Percentiles rank a stretch among this genome's conserved stretches.
Conservation (phyloP, 2,797 vertebrate species). For the Lacerta agilis region DNA sequence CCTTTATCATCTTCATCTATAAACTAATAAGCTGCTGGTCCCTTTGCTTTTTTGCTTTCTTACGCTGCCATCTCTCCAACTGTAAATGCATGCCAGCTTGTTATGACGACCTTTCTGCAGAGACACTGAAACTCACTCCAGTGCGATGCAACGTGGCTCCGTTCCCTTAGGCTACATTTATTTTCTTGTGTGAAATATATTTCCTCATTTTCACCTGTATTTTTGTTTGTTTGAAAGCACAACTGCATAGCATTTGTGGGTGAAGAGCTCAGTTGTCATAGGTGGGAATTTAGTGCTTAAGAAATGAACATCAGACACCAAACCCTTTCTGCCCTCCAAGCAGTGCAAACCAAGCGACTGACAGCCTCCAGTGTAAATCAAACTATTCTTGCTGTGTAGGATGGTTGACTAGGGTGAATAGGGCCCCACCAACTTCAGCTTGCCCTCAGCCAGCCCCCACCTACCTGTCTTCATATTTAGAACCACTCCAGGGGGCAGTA, state of each 20-base stretch:
- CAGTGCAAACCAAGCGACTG: neutral
- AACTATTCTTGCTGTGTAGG: neutral
- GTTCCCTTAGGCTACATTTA: neutral
- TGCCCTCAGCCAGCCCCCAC: too few relatives aligned
- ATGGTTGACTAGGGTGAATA: too few relatives aligned
- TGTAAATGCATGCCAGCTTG: neutral
- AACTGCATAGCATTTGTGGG: neutral
- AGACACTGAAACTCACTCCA: neutral
- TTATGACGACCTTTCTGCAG: neutral
- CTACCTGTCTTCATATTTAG: too few relatives aligned
- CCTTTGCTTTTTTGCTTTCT: constrained; percentile 19
- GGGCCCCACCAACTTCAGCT: too few relatives aligned
- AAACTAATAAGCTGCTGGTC: constrained; percentile 24
- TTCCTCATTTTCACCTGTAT: neutral
- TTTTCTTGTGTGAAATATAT: neutral
- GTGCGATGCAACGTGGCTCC: neutral
- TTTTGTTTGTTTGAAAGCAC: neutral
- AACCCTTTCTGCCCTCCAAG: neutral
- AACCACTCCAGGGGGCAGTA: too few relatives aligned
- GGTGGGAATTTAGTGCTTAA: neutral
- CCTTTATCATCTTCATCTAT: constrained; percentile 20
- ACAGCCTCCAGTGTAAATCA: neutral
- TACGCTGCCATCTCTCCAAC: neutral
- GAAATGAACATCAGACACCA: neutral
- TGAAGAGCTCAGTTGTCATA: neutral